phyloP scores from a whole-genome alignment of 35 echinoderm and acorn worm genomes.

The Nesometra sesokonis region DNA sequence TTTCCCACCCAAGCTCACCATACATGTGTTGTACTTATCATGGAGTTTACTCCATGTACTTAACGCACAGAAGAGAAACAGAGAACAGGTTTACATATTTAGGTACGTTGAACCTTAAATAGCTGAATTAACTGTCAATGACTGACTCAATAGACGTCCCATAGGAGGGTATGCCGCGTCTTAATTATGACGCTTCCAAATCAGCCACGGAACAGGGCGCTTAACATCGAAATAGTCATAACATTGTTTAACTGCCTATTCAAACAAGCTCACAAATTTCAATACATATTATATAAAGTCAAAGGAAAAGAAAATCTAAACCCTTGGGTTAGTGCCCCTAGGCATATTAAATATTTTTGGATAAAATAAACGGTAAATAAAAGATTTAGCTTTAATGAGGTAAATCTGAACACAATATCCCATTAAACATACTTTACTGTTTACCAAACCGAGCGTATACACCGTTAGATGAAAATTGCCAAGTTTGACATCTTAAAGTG shows the following conservation, averaged over 20 bases:
- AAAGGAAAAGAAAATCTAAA: not conserved
- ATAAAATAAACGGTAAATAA: not conserved
- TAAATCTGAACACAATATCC: not conserved
- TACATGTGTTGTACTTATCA: too few relatives aligned
- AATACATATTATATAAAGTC: not conserved
- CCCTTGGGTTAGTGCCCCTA: not conserved
- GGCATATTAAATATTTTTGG: not conserved
- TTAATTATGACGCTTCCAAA: not conserved
- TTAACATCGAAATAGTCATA: not conserved
- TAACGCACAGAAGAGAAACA: too few relatives aligned
- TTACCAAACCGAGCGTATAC: not conserved
- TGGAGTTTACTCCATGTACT: too few relatives aligned
- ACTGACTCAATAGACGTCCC: too few relatives aligned
- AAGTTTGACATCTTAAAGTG: not conserved
- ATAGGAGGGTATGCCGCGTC: not conserved
- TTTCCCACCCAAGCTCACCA: too few relatives aligned
- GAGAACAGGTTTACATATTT: too few relatives aligned
- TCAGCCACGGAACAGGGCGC: not conserved
- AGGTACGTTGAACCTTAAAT: too few relatives aligned
- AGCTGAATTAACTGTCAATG: too few relatives aligned
- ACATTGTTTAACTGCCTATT: not conserved
- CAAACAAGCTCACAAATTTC: not conserved
- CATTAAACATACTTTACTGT: not conserved
- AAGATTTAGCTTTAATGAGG: not conserved
- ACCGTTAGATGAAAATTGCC: not conserved